phyloP scores from a whole-genome alignment of 2,113 vertebrate species.

The Monopterus albus region DNA sequence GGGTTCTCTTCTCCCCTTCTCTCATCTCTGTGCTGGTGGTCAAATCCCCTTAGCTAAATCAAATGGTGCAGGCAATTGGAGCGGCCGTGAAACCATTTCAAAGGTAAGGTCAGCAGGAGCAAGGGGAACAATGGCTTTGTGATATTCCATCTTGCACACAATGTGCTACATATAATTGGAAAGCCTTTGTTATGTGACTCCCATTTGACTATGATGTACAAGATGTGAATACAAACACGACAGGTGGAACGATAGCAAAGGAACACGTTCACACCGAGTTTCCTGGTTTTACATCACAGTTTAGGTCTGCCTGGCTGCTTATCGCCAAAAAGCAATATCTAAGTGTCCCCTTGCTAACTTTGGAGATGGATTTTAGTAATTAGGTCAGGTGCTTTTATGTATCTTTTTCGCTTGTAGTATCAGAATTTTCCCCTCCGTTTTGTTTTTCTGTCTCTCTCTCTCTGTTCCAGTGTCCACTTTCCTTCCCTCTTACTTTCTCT shows the following conservation, averaged over 20 bases:
- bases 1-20: constrained; percentile 48
- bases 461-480: not conserved
- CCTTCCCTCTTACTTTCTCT: constrained; percentile 11
- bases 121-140: constrained; percentile 79
- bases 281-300: constrained; percentile 75
- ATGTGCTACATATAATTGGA: constrained; percentile 81
- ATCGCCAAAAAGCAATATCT: constrained; percentile 57
- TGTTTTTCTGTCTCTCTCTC: not conserved
- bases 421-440: rapidly evolving
- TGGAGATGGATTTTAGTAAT: constrained; percentile 39
- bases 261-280: constrained; percentile 67
- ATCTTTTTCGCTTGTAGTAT: constrained; percentile 5
- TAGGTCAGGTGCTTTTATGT: not conserved
- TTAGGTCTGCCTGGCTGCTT: constrained; percentile 52
- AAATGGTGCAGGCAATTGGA: constrained; percentile 80
- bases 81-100: constrained; percentile 79
- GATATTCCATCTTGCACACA: constrained; percentile 79
- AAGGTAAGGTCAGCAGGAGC: constrained; percentile 80
- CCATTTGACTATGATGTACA: constrained; percentile 83
- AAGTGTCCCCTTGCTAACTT: constrained; percentile 51
- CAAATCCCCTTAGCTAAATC: constrained; percentile 82
- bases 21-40: constrained; percentile 74
- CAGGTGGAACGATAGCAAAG: constrained; percentile 65
- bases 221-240: constrained; percentile 80
- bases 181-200: constrained; percentile 83